A percentile compares a stretch with the other conserved stretches of the same genome.
Evolutionary conservation across 2,888 invertebrate genomes (phyloP).

Genomic region (Lasioglossum vierecki): DNA sequence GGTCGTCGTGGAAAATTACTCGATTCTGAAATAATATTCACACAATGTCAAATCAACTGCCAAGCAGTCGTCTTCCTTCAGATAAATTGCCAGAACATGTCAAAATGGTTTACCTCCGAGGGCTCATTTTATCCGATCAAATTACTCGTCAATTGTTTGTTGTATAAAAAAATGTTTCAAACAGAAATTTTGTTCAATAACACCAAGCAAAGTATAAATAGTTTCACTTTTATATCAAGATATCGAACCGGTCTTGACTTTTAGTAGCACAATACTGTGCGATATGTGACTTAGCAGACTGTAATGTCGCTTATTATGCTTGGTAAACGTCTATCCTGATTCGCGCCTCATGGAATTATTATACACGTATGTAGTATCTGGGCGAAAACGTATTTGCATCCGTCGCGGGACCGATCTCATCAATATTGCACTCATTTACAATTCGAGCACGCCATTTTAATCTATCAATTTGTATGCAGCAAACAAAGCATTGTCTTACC

Average conservation of each 20-base stretch:
- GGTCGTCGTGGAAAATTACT: conserved; percentile 95
- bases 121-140: background rate
- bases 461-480: background rate
- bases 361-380: background rate
- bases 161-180: background rate
- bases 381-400: background rate
- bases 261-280: background rate
- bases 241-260: background rate
- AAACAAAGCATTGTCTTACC: conserved; percentile 86
- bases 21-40: conserved; percentile 87
- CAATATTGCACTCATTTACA: background rate
- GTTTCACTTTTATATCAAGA: background rate
- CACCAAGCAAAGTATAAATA: background rate
- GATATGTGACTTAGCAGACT: background rate
- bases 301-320: background rate
- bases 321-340: background rate
- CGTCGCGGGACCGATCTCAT: background rate
- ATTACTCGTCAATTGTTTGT: background rate
- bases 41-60: background rate
- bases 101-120: background rate
- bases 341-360: background rate
- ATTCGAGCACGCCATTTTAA: background rate
- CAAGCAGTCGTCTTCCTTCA: background rate
- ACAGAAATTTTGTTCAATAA: background rate
- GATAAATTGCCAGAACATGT: background rate